Base-by-base conservation (phyloP, 2,113 vertebrate genomes). In the Nematolebias whitei region DNA sequence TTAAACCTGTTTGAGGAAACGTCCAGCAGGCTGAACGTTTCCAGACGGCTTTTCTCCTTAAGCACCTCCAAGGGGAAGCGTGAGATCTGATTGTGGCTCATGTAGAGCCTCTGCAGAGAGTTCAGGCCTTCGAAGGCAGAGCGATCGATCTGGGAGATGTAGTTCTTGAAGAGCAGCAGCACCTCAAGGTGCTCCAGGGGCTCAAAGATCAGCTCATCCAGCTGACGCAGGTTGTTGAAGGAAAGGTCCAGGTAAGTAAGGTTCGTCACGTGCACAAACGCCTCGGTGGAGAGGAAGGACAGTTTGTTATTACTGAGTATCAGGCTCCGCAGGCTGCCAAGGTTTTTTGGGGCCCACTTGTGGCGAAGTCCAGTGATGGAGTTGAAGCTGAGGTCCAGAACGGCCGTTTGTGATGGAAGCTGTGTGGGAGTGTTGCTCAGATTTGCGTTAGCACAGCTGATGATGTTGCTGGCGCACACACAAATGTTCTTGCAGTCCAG, bases 311-410 rank as follows among this genome's bases (percentile, higher is more conserved):
- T 94, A 86, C 90, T 94, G 53, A 99, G 93, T 70, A 95, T 88
- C 65, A 99, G 77, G 1, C 90, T 94, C 61, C 94, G 93, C 10
- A 99, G 95, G 19, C 87, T 90, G 0, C 74, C 43, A n/a, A 99
- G 92, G 18, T 71, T 80, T 0, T 63, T 59, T 0, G 90, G 53
- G 0, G 95, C 93, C 97, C 97, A 98, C 66, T 96, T 93, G 0
- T 95, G 96, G 0, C 91, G 90, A 8, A 99, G 90, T 44, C 84
- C 89, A 16, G 66, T 85, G 82, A 99, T 90, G 57, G 86, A 80
- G 89, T 99, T 99, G 87, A 96, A 96, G 72, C 96, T 98, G 71
- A 99, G 85, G 88, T 99, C 98, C 75, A 99, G 84, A 1, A 96
- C 89, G 0, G 95, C 89, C 0, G 94, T 88, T 63, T 98, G 96